Evolutionary conservation across 2,113 vertebrate genomes (phyloP).

Genomic region (Bubo bubo): DNA sequence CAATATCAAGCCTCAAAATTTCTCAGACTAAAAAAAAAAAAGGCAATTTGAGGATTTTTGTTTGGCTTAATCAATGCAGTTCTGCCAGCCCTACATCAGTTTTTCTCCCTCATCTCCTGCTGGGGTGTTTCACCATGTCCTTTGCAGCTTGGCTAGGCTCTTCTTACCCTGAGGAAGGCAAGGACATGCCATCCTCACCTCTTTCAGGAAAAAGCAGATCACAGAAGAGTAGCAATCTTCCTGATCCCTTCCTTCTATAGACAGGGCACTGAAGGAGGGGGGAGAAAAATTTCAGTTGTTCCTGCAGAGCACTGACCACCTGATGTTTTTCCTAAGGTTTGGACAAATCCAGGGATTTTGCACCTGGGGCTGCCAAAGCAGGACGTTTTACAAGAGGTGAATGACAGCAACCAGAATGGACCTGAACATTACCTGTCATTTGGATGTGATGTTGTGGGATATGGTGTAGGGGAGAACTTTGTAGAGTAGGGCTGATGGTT

Average conservation of each 20-base stretch:
- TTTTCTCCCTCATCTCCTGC: background rate
- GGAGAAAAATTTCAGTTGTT: rapidly evolving
- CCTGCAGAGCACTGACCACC: background rate
- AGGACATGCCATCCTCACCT: background rate
- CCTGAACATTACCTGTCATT: rapidly evolving
- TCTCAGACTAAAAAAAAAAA: background rate
- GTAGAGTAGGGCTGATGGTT: too few relatives aligned
- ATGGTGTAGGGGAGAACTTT: too few relatives aligned
- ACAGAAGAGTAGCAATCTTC: background rate
- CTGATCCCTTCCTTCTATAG: background rate
- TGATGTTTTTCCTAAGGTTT: background rate
- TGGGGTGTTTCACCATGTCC: background rate
- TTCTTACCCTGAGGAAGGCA: background rate
- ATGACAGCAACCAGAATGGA: background rate
- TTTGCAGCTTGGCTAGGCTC: rapidly evolving
- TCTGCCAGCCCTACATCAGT: background rate
- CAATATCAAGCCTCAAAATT: background rate
- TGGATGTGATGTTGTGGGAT: too few relatives aligned
- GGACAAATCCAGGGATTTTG: background rate
- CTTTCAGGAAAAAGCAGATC: background rate
- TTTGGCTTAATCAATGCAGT: background rate
- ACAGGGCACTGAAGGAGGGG: rapidly evolving
- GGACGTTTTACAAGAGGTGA: background rate
- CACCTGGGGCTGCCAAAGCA: background rate
- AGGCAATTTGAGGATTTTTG: background rate